phyloP scores from a whole-genome alignment of 2,888 invertebrate species.

The Metacarcinus magister region DNA sequence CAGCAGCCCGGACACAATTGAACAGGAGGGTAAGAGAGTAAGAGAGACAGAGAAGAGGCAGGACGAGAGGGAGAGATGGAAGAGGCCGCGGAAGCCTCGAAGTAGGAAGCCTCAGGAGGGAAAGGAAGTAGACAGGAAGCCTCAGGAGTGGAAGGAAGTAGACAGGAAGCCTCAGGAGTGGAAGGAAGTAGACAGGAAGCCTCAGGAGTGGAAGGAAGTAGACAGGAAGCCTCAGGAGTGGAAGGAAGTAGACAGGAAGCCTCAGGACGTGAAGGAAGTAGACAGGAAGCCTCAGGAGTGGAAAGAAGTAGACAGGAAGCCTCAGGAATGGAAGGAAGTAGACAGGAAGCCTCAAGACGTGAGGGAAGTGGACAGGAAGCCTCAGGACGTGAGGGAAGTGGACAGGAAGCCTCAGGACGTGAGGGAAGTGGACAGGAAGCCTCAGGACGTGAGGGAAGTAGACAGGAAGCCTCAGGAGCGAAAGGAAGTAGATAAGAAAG shows the following conservation, averaged over 20 bases:
- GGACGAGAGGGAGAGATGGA: slow-evolving; percentile 64
- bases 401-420: too few relatives aligned
- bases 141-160: neutral
- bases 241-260: neutral
- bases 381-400: too few relatives aligned
- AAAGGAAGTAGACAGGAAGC: neutral
- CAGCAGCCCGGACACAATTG: neutral
- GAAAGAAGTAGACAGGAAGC: neutral
- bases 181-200: neutral
- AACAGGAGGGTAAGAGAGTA: slow-evolving; percentile 17
- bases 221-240: slow-evolving; percentile 48
- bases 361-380: neutral
- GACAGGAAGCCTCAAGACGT: neutral
- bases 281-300: slow-evolving; percentile 6
- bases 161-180: neutral
- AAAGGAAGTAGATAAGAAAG: neutral
- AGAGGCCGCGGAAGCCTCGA: slow-evolving; percentile 47
- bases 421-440: too few relatives aligned
- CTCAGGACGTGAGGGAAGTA: too few relatives aligned
- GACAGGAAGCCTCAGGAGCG: neutral
- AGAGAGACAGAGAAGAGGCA: slow-evolving; percentile 32
- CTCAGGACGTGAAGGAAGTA: slow-evolving; percentile 55
- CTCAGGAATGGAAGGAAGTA: neutral
- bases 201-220: too few relatives aligned
- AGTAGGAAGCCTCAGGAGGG: neutral